Evolutionary conservation across 1,140 invertebrate species (phyloP), one percentile per base, ranked within the genome.

Genomic region (Akabosia matsudoensis): DNA sequence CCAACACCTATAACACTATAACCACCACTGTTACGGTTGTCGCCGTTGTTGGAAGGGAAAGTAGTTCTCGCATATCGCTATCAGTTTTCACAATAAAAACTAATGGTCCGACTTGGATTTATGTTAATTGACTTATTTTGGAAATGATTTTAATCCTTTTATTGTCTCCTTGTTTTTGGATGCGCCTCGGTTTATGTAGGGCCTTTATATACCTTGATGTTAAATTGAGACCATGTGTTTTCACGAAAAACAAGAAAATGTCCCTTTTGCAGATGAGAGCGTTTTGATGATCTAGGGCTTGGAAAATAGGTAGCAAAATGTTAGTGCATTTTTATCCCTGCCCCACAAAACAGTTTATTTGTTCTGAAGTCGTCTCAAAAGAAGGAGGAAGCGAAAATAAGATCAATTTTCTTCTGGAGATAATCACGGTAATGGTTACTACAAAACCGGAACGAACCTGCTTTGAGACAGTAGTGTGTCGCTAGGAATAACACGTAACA

Each of bases 101-200:
- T 67, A 67, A 67, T 67, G 61, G 61, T 24, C 61, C 61, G 61
- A 67, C 61, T 67, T 67, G 61, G 61, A 67, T 67, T 67, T 67
- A 67, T 67, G 61, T 67, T 67, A 67, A 67, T 67, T 67, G 61
- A 67, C 61, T 67, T 67, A 67, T 67, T 67, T 67, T 67, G 24
- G 61, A 31, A 67, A 67, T 67, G 61, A 67, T 67, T 67, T 67
- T 67, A 67, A 67, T 67, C 61, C 61, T n/a, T 67, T 67, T 67
- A 67, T 30, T 67, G 28, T 22, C 37, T 45, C 37, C 37, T 45
- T 18, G 37, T 18, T 45, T 18, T 45, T 18, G 7, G 37, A 45
- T 45, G 37, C 18, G 18, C 7, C 18, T 7, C 37, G 7, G 37
- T 18, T 45, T 45, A 18, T 45, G 37, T n/a, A 45, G 37, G 7